These are phyloP conservation scores for Aricia agestis DNA, from an alignment of 1,140 invertebrate genomes.

Conservation along the genomic window DNA sequence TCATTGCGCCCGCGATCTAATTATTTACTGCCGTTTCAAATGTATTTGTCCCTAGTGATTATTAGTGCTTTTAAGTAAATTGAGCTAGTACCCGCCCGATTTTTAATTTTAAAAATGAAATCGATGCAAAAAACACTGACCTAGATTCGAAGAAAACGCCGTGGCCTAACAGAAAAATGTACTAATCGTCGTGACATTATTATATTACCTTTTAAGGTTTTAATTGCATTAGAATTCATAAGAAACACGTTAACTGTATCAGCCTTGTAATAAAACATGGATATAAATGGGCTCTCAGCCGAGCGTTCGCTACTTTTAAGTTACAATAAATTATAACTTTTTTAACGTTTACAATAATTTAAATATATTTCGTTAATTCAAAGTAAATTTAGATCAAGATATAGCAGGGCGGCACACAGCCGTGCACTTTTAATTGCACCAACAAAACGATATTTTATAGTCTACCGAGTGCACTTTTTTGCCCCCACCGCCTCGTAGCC, in stretches of 20 bases:
- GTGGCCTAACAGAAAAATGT: not conserved
- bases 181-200: not conserved
- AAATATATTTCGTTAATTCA: constrained; percentile 13
- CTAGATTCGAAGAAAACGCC: not conserved
- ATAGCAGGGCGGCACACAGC: constrained; percentile 28
- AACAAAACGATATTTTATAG: constrained; percentile 63
- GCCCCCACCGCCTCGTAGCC: constrained; percentile 31
- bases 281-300: not conserved
- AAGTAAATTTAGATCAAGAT: constrained; percentile 22
- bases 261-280: constrained; percentile 4
- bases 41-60: not conserved
- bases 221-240: constrained; percentile 1
- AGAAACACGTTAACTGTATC: not conserved
- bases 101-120: not conserved
- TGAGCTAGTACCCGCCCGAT: not conserved
- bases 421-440: constrained; percentile 60
- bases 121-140: not conserved
- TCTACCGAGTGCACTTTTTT: constrained; percentile 54
- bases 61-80: not conserved
- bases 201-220: constrained; percentile 1
- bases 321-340: constrained; percentile 2
- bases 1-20: not conserved
- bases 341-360: not conserved
- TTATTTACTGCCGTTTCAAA: not conserved
- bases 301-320: not conserved